phyloP scores from a whole-genome alignment of 2,797 vertebrate species.

The Macropus fuliginosus region DNA sequence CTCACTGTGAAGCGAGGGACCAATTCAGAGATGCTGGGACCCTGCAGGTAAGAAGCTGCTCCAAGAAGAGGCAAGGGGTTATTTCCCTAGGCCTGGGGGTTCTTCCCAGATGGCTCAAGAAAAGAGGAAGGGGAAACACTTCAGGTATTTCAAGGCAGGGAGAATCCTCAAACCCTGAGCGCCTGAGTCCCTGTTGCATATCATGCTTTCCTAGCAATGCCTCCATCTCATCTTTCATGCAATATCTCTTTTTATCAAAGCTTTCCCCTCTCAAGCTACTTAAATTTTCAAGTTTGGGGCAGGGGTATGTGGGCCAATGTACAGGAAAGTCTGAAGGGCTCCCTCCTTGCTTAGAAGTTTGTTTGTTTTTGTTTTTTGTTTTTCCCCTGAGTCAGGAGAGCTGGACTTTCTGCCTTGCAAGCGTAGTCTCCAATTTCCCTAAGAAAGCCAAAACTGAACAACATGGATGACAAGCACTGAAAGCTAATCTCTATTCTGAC shows the following conservation, averaged over 20 bases:
- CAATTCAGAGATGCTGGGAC: neutral
- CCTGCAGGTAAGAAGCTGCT: neutral
- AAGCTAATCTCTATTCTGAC: neutral
- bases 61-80: neutral
- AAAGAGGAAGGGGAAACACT: neutral
- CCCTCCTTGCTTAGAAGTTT: neutral
- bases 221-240: neutral
- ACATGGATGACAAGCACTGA: neutral
- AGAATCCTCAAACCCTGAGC: neutral
- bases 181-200: fast-evolving
- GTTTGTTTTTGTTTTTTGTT: neutral
- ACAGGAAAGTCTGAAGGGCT: neutral
- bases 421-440: neutral
- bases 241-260: neutral
- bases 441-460: neutral
- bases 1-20: neutral
- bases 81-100: neutral
- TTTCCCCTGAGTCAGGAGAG: neutral
- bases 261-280: neutral
- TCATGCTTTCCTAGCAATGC: neutral
- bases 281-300: neutral
- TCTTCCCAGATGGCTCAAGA: neutral
- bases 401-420: neutral
- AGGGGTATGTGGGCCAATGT: neutral
- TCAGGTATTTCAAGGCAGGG: neutral